Evolutionary conservation across 1,140 invertebrate genomes (phyloP), one percentile per base, ranked within the genome.

Genomic region (Lamellibrachia luymesi): DNA sequence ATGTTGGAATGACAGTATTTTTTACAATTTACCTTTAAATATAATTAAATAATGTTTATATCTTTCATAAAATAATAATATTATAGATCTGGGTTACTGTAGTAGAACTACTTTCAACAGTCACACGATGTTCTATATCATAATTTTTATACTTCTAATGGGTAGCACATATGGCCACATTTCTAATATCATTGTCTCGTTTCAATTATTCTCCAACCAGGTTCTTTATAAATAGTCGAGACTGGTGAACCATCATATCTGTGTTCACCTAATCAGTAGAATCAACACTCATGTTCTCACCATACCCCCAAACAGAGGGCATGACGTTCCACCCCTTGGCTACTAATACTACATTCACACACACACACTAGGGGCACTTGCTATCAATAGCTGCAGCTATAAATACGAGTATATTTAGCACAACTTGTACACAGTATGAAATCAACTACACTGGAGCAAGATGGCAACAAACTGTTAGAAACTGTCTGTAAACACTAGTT

Each of bases 401-500:
- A 51, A 56, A 90, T 51, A 92, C 51, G 91, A 91, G 90, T 91
- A 38, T 27, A 38, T n/a, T 25, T n/a, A 8, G 25, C 38, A 90
- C 38, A 91, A 7, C 22, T 4, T 51, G 4, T 22, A 90, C n/a
- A 91, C 27, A 50, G 22, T 51, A 8, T 52, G 22, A 92, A 49
- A 50, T 50, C 49, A 49, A 56, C 17, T 22, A 93, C 27, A 52
- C 13, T 38, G 56, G 56, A 51, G 50, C 92, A 90, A 27, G 5
- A 52, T 22, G 51, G 25, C 22, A 93, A 91, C 51, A 89, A 94
- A 51, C 92, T 8, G 90, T 22, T 13, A 89, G 49, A 92, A 4
- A 92, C n/a, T 52, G 22, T 92, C 2, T 51, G 38, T 91, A 80
- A 92, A 50, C 51, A n/a, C 25, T 91, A 27, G 2, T 38, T 89